These are phyloP conservation scores for Verasper variegatus DNA, from an alignment of 2,113 vertebrate genomes.

Conservation along the genomic window DNA sequence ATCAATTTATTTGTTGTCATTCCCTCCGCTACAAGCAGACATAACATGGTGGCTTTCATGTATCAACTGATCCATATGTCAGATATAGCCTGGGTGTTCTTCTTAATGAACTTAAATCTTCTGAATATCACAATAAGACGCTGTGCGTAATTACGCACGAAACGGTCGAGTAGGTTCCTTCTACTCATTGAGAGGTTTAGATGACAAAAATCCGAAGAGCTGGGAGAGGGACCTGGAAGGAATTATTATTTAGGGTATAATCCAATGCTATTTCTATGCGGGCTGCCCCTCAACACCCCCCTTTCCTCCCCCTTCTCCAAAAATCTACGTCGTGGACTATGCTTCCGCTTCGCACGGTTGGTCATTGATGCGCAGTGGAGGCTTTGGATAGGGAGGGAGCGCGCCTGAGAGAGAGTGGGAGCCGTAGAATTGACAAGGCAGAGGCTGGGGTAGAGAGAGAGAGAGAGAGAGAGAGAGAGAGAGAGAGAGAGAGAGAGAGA, in stretches of 20 bases:
- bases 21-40: not conserved
- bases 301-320: conserved; percentile 36
- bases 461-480: conserved; percentile 39
- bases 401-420: conserved; percentile 17
- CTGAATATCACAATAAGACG: not conserved
- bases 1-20: not conserved
- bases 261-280: conserved; percentile 75
- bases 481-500: conserved; percentile 34
- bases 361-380: conserved; percentile 70
- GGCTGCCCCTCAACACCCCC: conserved; percentile 61
- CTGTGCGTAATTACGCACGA: conserved; percentile 41
- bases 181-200: conserved; percentile 9
- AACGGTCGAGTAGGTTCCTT: conserved; percentile 26
- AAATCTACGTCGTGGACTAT: conserved; percentile 72
- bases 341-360: conserved; percentile 78
- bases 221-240: conserved; percentile 1
- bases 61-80: not conserved
- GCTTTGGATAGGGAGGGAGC: conserved; percentile 35
- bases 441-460: conserved; percentile 51
- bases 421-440: conserved; percentile 45
- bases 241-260: conserved; percentile 66
- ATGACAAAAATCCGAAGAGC: not conserved
- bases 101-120: conserved; percentile 8
- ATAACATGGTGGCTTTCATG: not conserved
- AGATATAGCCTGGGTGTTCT: not conserved